phyloP scores from a whole-genome alignment of 37 sponge, comb jelly and placozoan genomes.

The Mnemiopsis leidyi region DNA sequence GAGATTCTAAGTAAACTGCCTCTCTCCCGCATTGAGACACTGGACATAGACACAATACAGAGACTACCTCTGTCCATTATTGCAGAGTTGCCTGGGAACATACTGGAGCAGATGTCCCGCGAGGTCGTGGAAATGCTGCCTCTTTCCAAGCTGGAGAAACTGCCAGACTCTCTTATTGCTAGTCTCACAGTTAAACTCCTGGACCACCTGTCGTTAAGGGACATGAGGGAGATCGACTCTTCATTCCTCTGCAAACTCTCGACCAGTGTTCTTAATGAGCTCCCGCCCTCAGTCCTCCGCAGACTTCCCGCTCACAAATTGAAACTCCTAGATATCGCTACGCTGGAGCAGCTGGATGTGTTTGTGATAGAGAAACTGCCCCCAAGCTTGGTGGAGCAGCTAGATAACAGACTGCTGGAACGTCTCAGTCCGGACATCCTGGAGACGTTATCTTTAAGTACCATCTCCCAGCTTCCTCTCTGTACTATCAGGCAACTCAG shows the following conservation, averaged over 20 bases:
- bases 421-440: slow-evolving; percentile 31
- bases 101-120: slow-evolving; percentile 28
- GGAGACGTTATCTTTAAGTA: background rate
- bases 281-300: slow-evolving; percentile 34
- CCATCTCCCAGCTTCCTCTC: background rate
- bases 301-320: slow-evolving; percentile 6
- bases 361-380: background rate
- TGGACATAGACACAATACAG: slow-evolving; percentile 25
- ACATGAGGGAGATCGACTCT: background rate
- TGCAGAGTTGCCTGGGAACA: background rate
- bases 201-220: background rate
- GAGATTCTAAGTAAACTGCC: slow-evolving; percentile 42
- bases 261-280: background rate
- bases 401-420: background rate
- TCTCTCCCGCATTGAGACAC: background rate
- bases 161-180: background rate
- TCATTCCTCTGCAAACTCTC: background rate
- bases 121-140: slow-evolving; percentile 40
- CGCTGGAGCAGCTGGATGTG: slow-evolving; percentile 44
- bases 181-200: background rate
- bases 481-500: background rate
- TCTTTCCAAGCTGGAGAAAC: background rate
- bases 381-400: background rate
- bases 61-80: slow-evolving; percentile 43
- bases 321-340: background rate